These are phyloP conservation scores for Mythimna albipuncta DNA, from an alignment of 2,888 invertebrate species.

Conservation along the genomic window DNA sequence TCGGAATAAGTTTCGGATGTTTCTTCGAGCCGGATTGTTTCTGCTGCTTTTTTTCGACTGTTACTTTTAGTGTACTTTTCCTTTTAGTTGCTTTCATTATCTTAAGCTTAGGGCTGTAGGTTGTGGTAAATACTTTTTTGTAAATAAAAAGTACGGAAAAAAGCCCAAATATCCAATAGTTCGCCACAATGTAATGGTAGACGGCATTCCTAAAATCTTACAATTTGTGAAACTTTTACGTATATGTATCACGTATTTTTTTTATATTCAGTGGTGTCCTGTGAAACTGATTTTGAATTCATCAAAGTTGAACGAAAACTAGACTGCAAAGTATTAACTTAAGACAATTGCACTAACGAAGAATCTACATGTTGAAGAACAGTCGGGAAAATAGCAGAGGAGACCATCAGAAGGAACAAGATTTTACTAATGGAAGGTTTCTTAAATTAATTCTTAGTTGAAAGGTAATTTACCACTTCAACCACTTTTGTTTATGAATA, in stretches of 20 bases:
- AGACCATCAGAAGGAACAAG: not conserved
- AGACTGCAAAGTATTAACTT: not conserved
- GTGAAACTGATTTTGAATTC: not conserved
- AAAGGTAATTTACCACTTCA: not conserved
- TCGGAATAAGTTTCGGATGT: conserved; percentile 29
- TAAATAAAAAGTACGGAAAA: not conserved
- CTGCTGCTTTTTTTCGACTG: not conserved
- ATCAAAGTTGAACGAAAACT: conserved; percentile 8
- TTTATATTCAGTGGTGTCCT: no score
- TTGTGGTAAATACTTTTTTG: not conserved
- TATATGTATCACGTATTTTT: not conserved
- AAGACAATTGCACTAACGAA: conserved; percentile 1
- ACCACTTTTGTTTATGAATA: not conserved
- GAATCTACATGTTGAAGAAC: conserved; percentile 11
- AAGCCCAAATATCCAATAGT: not conserved
- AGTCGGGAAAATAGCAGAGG: not conserved
- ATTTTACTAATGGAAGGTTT: not conserved
- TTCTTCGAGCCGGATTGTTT: conserved; percentile 4
- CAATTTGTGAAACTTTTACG: no score
- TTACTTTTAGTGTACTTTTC: not conserved
- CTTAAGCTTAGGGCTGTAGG: not conserved
- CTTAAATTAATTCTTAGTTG: not conserved
- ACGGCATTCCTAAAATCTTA: no score
- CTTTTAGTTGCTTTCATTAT: not conserved
- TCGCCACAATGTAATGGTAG: not conserved